These are phyloP conservation scores for Tympanoctomys barrerae DNA, from an alignment of 2,797 vertebrate species.

Conservation along the genomic window DNA sequence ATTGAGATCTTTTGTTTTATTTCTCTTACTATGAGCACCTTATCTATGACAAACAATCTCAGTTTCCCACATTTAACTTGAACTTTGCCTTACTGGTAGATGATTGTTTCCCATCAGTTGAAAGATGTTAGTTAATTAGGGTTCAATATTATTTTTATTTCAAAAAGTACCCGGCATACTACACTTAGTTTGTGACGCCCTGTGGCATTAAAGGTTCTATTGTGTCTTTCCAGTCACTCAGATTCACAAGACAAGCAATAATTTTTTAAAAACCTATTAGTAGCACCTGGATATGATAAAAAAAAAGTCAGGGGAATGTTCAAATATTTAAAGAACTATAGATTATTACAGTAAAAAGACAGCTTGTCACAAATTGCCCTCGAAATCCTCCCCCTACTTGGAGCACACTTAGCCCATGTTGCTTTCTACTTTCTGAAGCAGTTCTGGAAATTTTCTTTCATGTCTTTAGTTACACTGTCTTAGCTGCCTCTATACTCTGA, in stretches of 20 bases:
- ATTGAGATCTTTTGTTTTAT: not conserved
- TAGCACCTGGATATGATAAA: not conserved
- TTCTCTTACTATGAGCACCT: not conserved
- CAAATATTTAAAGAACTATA: not conserved
- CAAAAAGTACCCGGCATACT: not conserved
- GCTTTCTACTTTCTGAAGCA: not conserved
- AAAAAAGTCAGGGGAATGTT: not conserved
- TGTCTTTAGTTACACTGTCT: not conserved
- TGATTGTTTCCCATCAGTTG: constrained; percentile 8
- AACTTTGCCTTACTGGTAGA: not conserved
- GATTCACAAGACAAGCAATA: not conserved
- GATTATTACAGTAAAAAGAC: not conserved
- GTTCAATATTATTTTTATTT: constrained; percentile 43
- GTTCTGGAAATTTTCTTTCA: not conserved
- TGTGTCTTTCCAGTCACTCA: constrained; percentile 16
- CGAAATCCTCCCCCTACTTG: not conserved
- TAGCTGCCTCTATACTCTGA: not conserved
- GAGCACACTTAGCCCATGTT: not conserved
- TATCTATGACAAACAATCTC: not conserved
- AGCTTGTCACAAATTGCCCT: not conserved
- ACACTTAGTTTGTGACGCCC: not conserved
- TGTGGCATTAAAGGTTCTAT: not conserved
- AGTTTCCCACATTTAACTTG: constrained; percentile 22
- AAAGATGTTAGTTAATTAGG: constrained; percentile 5
- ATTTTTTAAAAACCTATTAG: not conserved